Percentiles rank a stretch among this genome's conserved stretches.
These are phyloP conservation scores for Pissodes strobi DNA, from an alignment of 1,140 invertebrate genomes.

Conservation along the genomic window DNA sequence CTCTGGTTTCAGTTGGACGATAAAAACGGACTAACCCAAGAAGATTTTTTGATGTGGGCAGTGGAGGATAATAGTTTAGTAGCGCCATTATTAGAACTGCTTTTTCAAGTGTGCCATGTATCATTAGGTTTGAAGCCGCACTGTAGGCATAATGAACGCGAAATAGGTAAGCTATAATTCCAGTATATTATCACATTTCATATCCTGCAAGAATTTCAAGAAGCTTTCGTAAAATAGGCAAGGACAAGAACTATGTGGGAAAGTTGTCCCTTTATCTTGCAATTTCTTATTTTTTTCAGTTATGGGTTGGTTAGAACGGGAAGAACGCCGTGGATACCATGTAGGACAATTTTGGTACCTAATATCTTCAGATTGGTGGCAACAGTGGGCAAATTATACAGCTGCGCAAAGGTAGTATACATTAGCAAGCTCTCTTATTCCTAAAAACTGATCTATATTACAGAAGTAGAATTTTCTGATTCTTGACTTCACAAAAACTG, in stretches of 20 bases:
- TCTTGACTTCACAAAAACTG: no score
- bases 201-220: no score
- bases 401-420: conserved; percentile 43
- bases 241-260: no score
- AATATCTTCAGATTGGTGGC: conserved; percentile 83
- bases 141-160: conserved; percentile 76
- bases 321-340: conserved; percentile 71
- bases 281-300: no score
- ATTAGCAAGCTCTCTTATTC: no score
- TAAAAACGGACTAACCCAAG: conserved; percentile 62
- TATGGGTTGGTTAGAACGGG: conserved; percentile 78
- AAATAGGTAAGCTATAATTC: conserved; percentile 69
- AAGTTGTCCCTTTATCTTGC: no score
- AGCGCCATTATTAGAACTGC: conserved; percentile 73
- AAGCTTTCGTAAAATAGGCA: no score
- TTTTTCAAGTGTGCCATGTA: conserved; percentile 87
- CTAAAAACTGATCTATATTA: no score
- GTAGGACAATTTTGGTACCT: conserved; percentile 88
- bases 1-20: conserved; percentile 41
- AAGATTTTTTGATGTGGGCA: conserved; percentile 86
- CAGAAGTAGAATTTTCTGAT: no score
- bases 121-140: conserved; percentile 83
- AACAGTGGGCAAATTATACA: conserved; percentile 76
- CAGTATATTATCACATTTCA: no score
- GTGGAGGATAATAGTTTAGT: conserved; percentile 69